These are phyloP conservation scores for Drosophila ficusphila DNA, from an alignment of 1,140 invertebrate species.

Conservation along the genomic window DNA sequence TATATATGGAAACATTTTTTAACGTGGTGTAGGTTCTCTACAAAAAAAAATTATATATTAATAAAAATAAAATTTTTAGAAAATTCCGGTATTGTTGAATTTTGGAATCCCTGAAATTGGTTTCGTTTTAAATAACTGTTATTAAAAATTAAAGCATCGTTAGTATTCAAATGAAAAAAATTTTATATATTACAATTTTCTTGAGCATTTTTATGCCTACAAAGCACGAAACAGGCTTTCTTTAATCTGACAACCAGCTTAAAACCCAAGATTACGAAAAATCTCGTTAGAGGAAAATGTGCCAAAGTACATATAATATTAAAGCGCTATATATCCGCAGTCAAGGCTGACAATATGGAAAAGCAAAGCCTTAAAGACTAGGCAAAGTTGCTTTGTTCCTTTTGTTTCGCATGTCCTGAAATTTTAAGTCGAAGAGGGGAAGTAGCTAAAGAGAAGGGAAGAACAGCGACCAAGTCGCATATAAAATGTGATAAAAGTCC, in stretches of 20 bases:
- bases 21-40: too few species aligned
- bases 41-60: too few species aligned
- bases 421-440: conserved; percentile 1
- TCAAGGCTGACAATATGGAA: neutral
- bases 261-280: conserved; percentile 5
- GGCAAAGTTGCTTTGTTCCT: conserved; percentile 18
- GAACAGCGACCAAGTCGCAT: neutral
- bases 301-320: conserved; percentile 5
- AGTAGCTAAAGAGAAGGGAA: neutral
- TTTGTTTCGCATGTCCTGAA: conserved; percentile 4
- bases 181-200: too few species aligned
- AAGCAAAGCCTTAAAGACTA: conserved; percentile 10
- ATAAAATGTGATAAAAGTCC: conserved; percentile 35
- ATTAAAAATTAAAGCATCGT: too few species aligned
- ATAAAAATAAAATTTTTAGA: too few species aligned
- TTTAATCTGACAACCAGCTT: neutral
- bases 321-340: conserved; percentile 9
- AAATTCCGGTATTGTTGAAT: too few species aligned
- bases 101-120: too few species aligned
- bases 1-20: too few species aligned
- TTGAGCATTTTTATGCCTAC: too few species aligned
- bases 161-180: neutral
- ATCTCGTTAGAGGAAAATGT: conserved; percentile 14
- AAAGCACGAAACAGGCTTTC: too few species aligned
- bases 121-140: too few species aligned